Base-by-base conservation (phyloP, 2,113 vertebrate species). In the Psettodes erumei region DNA sequence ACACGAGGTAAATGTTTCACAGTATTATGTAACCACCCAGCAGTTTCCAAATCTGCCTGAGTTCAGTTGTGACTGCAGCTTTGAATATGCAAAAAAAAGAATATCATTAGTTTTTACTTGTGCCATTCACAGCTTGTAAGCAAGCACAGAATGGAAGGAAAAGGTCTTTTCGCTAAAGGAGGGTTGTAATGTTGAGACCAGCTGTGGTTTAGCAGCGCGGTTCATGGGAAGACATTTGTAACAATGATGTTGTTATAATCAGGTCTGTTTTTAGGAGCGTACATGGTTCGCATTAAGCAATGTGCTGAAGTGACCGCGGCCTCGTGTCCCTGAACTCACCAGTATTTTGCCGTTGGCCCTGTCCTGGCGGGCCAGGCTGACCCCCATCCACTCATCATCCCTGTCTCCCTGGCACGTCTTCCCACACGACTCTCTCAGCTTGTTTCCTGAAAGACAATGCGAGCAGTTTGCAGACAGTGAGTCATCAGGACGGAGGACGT, bases 351-450 rank as follows among this genome's bases (percentile, higher is more conserved):
- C 98, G 12, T 93, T 90, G 43, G 93, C 89, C 77, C 79, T 94
- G 16, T 96, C 91, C 93, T 99, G 98, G 38, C 98, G 95, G 37
- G 98, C 96, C 87, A 99, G 89, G 83, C 96, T 99, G 83, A 99
- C 97, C 0, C 98, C 98, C 97, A 99, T 99, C 98, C 98, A 99
- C 91, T 99, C 97, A 3, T 99, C 91, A 16, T 97, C 94, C 65
- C 96, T 89, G 90, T 99, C 96, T 68, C 95, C 98, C 85, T 93
- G 95, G 86, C 98, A 99, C 1, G 98, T 99, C 94, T 99, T 99
- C 59, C 98, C 98, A 64, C 98, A 99, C 8, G 93, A 83, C 18
- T 82, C 88, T 19, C 95, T 95, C 33, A 78, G 93, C 85, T 84
- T 94, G 92, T 96, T 98, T 90, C 95, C 97, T 99, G 90, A 86